Percentiles rank a stretch among this genome's conserved stretches.
Evolutionary conservation across 2,113 vertebrate species (phyloP).

Genomic region (Heliornis fulica): DNA sequence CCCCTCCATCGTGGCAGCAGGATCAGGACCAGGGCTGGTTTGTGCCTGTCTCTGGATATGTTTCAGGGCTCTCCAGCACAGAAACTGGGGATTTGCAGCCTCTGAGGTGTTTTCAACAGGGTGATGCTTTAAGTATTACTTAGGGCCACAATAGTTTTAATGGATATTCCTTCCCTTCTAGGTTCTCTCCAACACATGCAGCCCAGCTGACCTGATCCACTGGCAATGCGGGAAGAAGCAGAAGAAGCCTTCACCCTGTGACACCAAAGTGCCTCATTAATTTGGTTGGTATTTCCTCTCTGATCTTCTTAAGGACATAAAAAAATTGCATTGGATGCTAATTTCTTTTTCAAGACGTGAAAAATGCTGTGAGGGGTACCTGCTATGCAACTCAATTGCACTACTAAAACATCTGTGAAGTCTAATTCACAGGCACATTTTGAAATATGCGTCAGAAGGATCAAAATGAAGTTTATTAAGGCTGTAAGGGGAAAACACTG

Average conservation of each 20-base stretch:
- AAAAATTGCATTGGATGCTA: not conserved
- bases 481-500: not conserved
- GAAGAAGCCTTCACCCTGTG: not conserved
- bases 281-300: not conserved
- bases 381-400: constrained; percentile 5
- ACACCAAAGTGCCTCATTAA: not conserved
- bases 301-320: not conserved
- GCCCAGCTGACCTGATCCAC: not conserved
- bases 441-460: not conserved
- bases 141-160: not conserved
- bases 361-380: not conserved
- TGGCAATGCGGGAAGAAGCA: not conserved
- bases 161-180: not conserved
- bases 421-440: not conserved
- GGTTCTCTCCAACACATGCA: not conserved
- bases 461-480: not conserved
- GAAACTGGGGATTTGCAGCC: not conserved
- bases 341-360: not conserved
- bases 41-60: not conserved
- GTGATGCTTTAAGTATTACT: not conserved
- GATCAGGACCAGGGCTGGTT: not conserved
- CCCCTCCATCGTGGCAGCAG: rapidly evolving
- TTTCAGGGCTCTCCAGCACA: not conserved
- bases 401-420: not conserved
- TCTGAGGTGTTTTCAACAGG: not conserved